Conservation (phyloP, 1,140 invertebrate genomes). For the Lepidotrigona ventralis region DNA sequence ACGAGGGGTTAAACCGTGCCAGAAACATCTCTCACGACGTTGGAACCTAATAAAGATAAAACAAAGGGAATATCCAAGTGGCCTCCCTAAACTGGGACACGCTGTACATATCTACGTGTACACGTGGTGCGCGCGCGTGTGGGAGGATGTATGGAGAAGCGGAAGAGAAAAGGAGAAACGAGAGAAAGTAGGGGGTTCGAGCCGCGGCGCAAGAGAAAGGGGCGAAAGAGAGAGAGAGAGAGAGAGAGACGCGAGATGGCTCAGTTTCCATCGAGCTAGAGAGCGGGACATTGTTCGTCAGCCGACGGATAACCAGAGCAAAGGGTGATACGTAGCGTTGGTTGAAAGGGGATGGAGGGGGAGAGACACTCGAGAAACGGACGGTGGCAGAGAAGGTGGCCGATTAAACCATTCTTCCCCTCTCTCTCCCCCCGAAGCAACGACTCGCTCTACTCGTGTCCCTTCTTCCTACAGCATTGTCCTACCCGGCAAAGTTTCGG, state of each 20-base stretch:
- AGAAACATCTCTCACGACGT: too few species aligned
- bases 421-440: neutral
- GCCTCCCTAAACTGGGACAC: too few species aligned
- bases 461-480: conserved; percentile 32
- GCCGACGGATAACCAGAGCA: conserved; percentile 47
- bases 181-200: neutral
- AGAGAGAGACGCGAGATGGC: conserved; percentile 16
- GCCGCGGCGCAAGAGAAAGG: neutral
- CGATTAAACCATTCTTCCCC: conserved; percentile 33
- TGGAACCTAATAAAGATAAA: too few species aligned
- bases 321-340: conserved; percentile 44
- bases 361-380: neutral
- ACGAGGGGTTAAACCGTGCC: too few species aligned
- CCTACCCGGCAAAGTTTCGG: conserved; percentile 43
- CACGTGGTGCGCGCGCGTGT: neutral
- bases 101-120: too few species aligned
- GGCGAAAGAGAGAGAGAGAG: neutral
- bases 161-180: conserved; percentile 8
- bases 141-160: too few species aligned
- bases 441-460: conserved; percentile 7
- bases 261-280: conserved; percentile 44
- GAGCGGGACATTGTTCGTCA: conserved; percentile 43
- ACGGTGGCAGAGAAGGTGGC: conserved; percentile 24
- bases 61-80: too few species aligned
- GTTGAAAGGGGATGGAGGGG: too few species aligned